phyloP scores from a whole-genome alignment of 2,888 invertebrate species.

The Macroteleia sp. region DNA sequence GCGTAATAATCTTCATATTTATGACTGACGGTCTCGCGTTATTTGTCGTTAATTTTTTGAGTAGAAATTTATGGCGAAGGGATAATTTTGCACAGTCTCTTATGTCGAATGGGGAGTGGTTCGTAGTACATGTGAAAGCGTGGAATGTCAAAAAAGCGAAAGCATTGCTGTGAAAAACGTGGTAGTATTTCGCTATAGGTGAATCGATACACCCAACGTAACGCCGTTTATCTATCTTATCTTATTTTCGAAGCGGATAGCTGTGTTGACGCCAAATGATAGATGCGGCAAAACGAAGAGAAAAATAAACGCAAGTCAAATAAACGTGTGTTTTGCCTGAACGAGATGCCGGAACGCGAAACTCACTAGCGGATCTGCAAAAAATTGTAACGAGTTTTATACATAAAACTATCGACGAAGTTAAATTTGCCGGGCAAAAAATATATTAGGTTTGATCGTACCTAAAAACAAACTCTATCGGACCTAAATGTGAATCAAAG shows the following conservation, averaged over 20 bases:
- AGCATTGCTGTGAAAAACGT: conserved; percentile 41
- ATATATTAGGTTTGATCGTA: neutral
- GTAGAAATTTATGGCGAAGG: conserved; percentile 14
- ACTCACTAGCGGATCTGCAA: neutral
- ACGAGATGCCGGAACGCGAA: neutral
- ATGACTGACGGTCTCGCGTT: neutral
- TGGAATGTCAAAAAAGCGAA: conserved; percentile 31
- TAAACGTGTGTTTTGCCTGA: conserved; percentile 28
- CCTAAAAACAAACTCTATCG: neutral
- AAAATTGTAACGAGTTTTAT: conserved; percentile 37
- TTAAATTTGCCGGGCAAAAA: neutral
- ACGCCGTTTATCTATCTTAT: conserved; percentile 55
- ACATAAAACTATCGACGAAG: conserved; percentile 1
- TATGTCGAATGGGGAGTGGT: conserved; percentile 35
- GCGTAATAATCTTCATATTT: conserved; percentile 4
- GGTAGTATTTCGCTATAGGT: conserved; percentile 16
- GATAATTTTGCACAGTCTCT: conserved; percentile 23
- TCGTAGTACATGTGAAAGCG: conserved; percentile 7
- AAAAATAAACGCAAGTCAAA: conserved; percentile 33
- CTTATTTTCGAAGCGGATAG: conserved; percentile 40
- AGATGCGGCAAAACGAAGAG: conserved; percentile 39
- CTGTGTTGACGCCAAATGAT: conserved; percentile 48
- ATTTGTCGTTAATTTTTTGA: conserved; percentile 17
- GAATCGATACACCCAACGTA: conserved; percentile 41
- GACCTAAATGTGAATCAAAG: no score